Evolutionary conservation across 2,888 invertebrate species (phyloP).

Genomic region (Eucriotettix oculatus): DNA sequence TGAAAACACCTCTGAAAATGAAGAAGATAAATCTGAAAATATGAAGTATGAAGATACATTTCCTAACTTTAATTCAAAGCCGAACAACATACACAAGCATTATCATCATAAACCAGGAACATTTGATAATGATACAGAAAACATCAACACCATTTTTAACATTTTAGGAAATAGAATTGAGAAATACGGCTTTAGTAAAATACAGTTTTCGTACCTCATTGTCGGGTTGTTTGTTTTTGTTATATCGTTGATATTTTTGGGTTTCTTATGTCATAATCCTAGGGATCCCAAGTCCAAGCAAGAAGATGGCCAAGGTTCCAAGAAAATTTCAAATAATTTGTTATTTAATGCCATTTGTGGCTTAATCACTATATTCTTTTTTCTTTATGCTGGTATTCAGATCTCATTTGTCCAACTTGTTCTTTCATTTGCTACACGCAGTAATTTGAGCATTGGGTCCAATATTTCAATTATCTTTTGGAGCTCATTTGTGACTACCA

Average conservation of each 20-base stretch:
- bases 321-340: constrained; percentile 10
- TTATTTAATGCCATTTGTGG: constrained; percentile 19
- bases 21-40: neutral
- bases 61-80: neutral
- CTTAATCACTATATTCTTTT: constrained; percentile 24
- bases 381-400: constrained; percentile 26
- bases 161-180: constrained; percentile 14
- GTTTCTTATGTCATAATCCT: constrained; percentile 21
- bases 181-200: constrained; percentile 16
- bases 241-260: constrained; percentile 21
- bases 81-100: neutral
- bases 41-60: neutral
- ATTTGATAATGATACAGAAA: constrained; percentile 15
- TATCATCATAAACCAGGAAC: constrained; percentile 14
- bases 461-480: constrained; percentile 26
- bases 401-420: constrained; percentile 28
- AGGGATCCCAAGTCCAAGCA: constrained; percentile 16
- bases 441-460: constrained; percentile 21
- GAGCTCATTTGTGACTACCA: constrained; percentile 25
- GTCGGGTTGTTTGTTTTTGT: constrained; percentile 22
- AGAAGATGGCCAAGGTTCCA: constrained; percentile 8
- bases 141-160: constrained; percentile 10
- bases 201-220: constrained; percentile 24
- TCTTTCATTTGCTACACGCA: constrained; percentile 22
- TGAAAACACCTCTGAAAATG: neutral